Conservation (phyloP, 2,888 invertebrate species). For the Scaptomyza polygonia region DNA sequence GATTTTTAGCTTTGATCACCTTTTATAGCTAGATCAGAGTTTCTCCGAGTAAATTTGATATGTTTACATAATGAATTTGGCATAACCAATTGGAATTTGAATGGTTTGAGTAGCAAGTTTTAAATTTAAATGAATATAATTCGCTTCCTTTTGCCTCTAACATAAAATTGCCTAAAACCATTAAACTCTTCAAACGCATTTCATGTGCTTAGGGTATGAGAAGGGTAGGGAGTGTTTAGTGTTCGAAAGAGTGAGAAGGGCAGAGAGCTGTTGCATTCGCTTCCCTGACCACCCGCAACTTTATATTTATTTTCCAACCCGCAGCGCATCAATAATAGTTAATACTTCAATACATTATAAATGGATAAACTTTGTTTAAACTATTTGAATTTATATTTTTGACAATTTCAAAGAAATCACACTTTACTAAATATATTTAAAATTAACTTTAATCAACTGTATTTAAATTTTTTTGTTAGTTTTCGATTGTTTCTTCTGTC, state of each 20-base stretch:
- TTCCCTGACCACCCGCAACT: conserved; percentile 74
- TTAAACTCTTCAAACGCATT: neutral
- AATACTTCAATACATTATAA: too few relatives aligned
- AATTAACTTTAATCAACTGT: too few relatives aligned
- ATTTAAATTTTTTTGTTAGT: too few relatives aligned
- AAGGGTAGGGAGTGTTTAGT: neutral
- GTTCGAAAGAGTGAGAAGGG: neutral
- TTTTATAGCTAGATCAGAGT: neutral
- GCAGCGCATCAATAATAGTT: conserved; percentile 63
- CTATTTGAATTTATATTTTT: too few relatives aligned
- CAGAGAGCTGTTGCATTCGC: conserved; percentile 47
- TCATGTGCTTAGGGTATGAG: neutral
- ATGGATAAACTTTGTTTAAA: too few relatives aligned
- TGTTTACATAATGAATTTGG: neutral
- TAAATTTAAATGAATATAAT: too few relatives aligned
- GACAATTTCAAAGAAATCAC: too few relatives aligned
- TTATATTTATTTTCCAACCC: conserved; percentile 44
- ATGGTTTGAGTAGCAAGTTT: neutral
- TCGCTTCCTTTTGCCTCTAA: too few relatives aligned
- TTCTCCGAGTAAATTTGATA: neutral
- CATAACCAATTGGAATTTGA: neutral
- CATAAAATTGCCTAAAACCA: neutral
- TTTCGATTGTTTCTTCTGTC: too few relatives aligned
- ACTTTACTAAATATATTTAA: too few relatives aligned
- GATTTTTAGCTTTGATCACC: neutral